Base-by-base conservation (phyloP, 1,140 invertebrate genomes). In the Drosophila quadrilineata region DNA sequence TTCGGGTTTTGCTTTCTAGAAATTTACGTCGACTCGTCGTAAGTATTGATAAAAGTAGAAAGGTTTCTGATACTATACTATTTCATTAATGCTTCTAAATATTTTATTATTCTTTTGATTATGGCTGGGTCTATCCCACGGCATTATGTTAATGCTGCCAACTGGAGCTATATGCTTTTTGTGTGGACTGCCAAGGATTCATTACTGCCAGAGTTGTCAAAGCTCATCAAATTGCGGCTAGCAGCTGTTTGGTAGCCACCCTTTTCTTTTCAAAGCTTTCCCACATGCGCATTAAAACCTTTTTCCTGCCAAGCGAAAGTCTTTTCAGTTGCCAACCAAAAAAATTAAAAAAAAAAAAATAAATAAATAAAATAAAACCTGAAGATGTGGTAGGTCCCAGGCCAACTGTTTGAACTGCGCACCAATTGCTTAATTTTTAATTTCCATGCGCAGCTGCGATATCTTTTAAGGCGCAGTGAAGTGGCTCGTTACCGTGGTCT, bases 371-470 rank as follows among this genome's bases (percentile, higher is more conserved):
- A n/a, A n/a, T n/a, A n/a, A 46, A 29, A 22, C 9, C 29, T 8
- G 10, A 54, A 41, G 28, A 40, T 33, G 45, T 10, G 14, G 24
- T 31, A 17, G 33, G 60, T 63, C 54, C 54, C 63, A 65, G 62
- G 53, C 36, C 45, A 45, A 54, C 36, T 49, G 19, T 3, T 3
- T 14, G 24, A 52, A 66, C 56, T 68, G 59, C 65, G 65, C 65
- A 68, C 49, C 54, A 63, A 49, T 56, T 68, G 58, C 49, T 41
- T 63, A 68, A 68, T 63, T 63, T 68, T 50, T 29, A 64, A 64
- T 69, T 69, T 49, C 36, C 54, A 70, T 70, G 66, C 53, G 70
- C 70, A 73, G 70, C 70, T 73, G 70, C 66, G 17, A 53, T 68
- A 58, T 58, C 58, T 59, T 9, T 22, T 65, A 54, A 52, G 38